Conservation (phyloP, 92 coral and sea anemone species). For the Blastomussa wellsi region DNA sequence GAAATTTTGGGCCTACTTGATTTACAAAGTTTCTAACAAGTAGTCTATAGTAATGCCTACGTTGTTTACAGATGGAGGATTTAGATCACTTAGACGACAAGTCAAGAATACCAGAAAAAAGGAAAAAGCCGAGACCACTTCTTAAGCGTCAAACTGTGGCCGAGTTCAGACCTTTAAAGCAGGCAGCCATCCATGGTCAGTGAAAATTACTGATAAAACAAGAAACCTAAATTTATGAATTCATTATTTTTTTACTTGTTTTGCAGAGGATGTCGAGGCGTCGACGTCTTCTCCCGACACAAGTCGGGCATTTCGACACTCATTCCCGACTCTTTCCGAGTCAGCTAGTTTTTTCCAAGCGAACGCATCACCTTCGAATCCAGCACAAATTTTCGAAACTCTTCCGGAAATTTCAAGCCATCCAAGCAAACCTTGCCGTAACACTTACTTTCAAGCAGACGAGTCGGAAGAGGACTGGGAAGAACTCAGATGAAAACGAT, state of each 20-base stretch:
- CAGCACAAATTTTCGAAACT: background rate
- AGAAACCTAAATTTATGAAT: background rate
- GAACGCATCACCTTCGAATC: background rate
- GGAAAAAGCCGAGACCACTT: constrained; percentile 5
- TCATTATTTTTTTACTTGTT: background rate
- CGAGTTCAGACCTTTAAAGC: constrained; percentile 6
- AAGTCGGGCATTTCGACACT: constrained; percentile 2
- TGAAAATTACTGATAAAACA: background rate
- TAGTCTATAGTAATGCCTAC: background rate
- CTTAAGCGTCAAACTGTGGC: constrained; percentile 23
- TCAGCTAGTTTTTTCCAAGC: background rate
- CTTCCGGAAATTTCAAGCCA: constrained; percentile 22
- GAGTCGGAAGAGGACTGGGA: constrained; percentile 18
- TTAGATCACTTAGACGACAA: background rate
- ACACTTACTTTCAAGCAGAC: background rate
- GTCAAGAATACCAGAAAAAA: constrained; percentile 8
- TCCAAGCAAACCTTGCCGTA: background rate
- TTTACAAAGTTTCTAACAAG: background rate
- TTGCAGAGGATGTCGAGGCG: constrained; percentile 24
- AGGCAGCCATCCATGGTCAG: background rate
- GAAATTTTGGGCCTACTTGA: background rate
- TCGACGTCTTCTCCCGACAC: constrained; percentile 15
- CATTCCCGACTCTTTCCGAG: constrained; percentile 25
- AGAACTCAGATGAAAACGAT: background rate
- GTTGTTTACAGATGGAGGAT: constrained; percentile 12